Evolutionary conservation across 2,888 invertebrate species (phyloP), one percentile per base, ranked within the genome.

Genomic region (Cheilosia variabilis): DNA sequence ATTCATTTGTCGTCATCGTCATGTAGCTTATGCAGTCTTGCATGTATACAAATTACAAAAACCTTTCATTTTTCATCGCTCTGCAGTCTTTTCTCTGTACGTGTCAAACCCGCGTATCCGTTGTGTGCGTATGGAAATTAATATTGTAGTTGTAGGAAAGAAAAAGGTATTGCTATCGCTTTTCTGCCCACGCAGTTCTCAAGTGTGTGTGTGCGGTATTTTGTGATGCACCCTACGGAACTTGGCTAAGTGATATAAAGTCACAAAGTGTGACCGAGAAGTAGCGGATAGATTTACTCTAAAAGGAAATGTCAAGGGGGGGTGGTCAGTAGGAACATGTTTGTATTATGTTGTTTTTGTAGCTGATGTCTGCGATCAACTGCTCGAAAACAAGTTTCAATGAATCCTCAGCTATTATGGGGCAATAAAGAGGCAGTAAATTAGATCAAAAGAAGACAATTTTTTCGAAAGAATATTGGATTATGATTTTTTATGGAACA

Each of bases 1-100:
- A 79, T 83, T 79, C 79, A 79, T 83, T 83, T 73, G 73, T 68
- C 72, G 73, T 73, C 66, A 78, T 57, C 72, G 79, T 79, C 79
- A 68, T 73, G 22, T 47, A 41, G 53, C 57, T 53, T 53, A 68
- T 53, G 45, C 43, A 62, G 34, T 22, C 50, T 43, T 27, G 24
- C 3, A 31, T 50, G 27, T 68, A 58, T 76, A 65, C 58, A 77
- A 71, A 43, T 75, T 60, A 83, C 43, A 78, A 79, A 63, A 78
- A 47, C 73, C 83, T 73, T 79, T 83, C 62, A 69, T 73, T 83
- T 79, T 78, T 73, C 83, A 83, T 73, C 66, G 52, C 65, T 45
- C 45, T 53, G 43, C 22, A 31, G 37, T 37, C 9, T 37, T 37
- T 37, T 37, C 37, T 34, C 22, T 50, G 78, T 78, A 62, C 83